These are phyloP conservation scores for Drosophila micromelanica DNA, from an alignment of 1,140 invertebrate genomes.

Conservation along the genomic window DNA sequence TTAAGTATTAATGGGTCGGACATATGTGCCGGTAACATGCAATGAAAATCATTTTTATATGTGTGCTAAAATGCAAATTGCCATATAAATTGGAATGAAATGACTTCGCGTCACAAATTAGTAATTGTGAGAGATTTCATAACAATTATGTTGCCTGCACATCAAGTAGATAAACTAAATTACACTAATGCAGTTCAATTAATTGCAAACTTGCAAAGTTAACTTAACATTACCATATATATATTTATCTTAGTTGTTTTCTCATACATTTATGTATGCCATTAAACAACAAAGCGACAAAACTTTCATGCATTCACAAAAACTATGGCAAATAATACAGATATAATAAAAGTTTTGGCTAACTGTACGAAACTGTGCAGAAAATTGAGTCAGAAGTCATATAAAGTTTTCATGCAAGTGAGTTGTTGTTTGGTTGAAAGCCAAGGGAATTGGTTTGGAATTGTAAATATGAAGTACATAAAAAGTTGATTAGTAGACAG, in stretches of 20 bases:
- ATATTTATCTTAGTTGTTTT: not conserved
- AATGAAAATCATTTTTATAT: slow-evolving; percentile 11
- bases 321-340: slow-evolving; percentile 43
- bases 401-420: slow-evolving; percentile 33
- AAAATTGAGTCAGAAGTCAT: slow-evolving; percentile 53
- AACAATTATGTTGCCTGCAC: slow-evolving; percentile 10
- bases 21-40: slow-evolving; percentile 33
- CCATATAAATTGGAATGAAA: slow-evolving; percentile 2
- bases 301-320: slow-evolving; percentile 27
- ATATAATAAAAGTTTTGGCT: slow-evolving; percentile 45
- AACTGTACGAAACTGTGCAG: slow-evolving; percentile 34
- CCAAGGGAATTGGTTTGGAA: not conserved
- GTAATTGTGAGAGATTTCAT: slow-evolving; percentile 2
- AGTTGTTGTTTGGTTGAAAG: slow-evolving; percentile 26
- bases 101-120: slow-evolving; percentile 17
- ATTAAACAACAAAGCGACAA: slow-evolving; percentile 14
- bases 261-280: slow-evolving; percentile 2
- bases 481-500: slow-evolving; percentile 2
- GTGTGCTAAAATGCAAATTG: not conserved
- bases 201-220: not conserved
- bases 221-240: slow-evolving; percentile 3
- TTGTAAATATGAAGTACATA: not conserved
- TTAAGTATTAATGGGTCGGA: slow-evolving; percentile 36
- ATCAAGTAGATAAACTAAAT: slow-evolving; percentile 15
- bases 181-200: slow-evolving; percentile 19